Evolutionary conservation across 2,888 invertebrate species (phyloP).

Genomic region (Chloroclysta siterata): DNA sequence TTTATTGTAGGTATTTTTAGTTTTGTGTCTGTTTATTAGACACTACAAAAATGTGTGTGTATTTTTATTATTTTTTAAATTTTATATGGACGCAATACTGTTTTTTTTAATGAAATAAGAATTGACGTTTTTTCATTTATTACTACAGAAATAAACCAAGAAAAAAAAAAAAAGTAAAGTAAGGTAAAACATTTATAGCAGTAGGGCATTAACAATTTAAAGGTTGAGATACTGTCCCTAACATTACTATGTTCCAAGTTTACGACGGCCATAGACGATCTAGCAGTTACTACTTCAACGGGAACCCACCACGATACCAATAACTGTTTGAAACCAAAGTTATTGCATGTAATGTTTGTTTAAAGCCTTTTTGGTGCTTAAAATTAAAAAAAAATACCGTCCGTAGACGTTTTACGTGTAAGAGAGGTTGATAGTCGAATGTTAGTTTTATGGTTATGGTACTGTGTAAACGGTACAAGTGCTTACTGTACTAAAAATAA

Average conservation of each 20-base stretch:
- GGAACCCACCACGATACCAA: conserved; percentile 52
- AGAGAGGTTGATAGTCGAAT: conserved; percentile 24
- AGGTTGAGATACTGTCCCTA: conserved; percentile 9
- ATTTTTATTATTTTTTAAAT: no score
- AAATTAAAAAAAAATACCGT: conserved; percentile 36
- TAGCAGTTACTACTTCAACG: conserved; percentile 40
- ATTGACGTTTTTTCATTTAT: no score
- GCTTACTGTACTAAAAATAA: conserved; percentile 19
- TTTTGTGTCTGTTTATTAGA: no score
- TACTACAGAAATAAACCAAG: no score
- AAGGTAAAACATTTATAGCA: no score
- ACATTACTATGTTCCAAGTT: conserved; percentile 38
- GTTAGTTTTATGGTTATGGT: conserved; percentile 29
- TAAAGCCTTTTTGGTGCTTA: conserved; percentile 40
- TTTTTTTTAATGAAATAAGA: no score
- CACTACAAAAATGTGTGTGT: no score
- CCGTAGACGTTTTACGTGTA: conserved; percentile 23
- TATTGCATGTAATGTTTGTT: conserved; percentile 47
- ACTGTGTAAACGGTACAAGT: conserved; percentile 19
- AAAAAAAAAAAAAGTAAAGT: no score
- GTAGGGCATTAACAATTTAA: no score
- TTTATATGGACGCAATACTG: no score
- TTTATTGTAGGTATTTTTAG: no score
- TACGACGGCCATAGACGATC: conserved; percentile 26
- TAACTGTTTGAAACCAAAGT: conserved; percentile 49